These are phyloP conservation scores for Luehdorfia chinensis DNA, from an alignment of 1,140 invertebrate genomes.

Conservation along the genomic window DNA sequence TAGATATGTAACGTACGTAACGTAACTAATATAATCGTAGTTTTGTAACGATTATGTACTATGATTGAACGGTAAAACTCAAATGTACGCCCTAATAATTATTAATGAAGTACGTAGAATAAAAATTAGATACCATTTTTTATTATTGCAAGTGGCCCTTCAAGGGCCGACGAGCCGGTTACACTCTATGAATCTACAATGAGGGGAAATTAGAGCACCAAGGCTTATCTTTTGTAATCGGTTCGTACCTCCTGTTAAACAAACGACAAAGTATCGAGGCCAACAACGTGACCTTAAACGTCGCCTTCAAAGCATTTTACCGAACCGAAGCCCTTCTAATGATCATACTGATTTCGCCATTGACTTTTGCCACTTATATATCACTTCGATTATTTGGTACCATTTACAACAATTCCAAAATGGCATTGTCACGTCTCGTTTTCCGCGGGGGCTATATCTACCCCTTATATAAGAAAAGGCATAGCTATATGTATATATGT, in stretches of 20 bases:
- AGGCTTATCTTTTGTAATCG: constrained; percentile 72
- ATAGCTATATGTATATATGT: too few species aligned
- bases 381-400: constrained; percentile 49
- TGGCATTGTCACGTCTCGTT: too few species aligned
- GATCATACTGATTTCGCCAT: constrained; percentile 60
- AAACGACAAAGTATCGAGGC: constrained; percentile 55
- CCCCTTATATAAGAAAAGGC: too few species aligned
- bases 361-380: constrained; percentile 56
- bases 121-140: constrained; percentile 33
- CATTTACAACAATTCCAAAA: too few species aligned
- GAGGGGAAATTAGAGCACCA: constrained; percentile 73
- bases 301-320: constrained; percentile 54
- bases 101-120: neutral
- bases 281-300: constrained; percentile 59
- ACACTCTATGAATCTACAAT: constrained; percentile 72
- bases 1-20: too few species aligned
- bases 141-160: constrained; percentile 53
- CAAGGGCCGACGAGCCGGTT: constrained; percentile 61
- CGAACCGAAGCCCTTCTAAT: constrained; percentile 66
- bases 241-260: constrained; percentile 45
- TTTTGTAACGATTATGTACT: too few species aligned
- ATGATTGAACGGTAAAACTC: too few species aligned
- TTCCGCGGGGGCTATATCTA: too few species aligned
- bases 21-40: too few species aligned
- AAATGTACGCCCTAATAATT: too few species aligned